A percentile compares a stretch with the other conserved stretches of the same genome.
Conservation (phyloP, 2,888 invertebrate species). For the Craniophora ligustri region DNA sequence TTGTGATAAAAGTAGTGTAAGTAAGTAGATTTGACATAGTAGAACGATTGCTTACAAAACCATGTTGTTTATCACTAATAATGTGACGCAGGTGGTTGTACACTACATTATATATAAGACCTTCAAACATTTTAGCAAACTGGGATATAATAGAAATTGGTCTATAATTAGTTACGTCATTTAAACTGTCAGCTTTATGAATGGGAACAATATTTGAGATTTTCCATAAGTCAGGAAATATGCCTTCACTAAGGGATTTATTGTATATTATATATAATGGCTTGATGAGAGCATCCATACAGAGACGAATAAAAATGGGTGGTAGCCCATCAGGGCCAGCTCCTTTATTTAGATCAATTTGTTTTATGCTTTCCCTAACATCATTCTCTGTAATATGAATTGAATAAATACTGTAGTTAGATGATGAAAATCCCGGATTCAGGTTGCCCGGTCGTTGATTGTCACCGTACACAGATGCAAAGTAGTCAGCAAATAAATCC, state of each 20-base stretch:
- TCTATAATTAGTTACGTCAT: slow-evolving; percentile 3
- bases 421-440: too few relatives aligned
- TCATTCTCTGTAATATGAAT: too few relatives aligned
- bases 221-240: slow-evolving; percentile 5
- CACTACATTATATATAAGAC: not conserved
- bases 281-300: too few relatives aligned
- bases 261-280: too few relatives aligned
- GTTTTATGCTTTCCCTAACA: too few relatives aligned
- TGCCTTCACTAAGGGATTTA: not conserved
- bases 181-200: not conserved
- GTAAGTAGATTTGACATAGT: not conserved
- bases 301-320: too few relatives aligned
- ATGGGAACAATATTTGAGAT: not conserved
- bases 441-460: not conserved
- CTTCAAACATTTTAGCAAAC: slow-evolving; percentile 1
- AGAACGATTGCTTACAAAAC: not conserved
- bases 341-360: too few relatives aligned
- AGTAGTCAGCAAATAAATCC: slow-evolving; percentile 3
- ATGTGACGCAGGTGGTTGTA: not conserved
- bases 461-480: not conserved
- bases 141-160: not conserved
- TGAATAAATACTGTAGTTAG: too few relatives aligned
- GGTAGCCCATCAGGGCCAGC: too few relatives aligned
- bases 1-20: not conserved
- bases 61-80: not conserved